Percentiles rank a stretch among this genome's conserved stretches.
phyloP scores from a whole-genome alignment of 2,113 vertebrate genomes.

The Etheostoma spectabile region DNA sequence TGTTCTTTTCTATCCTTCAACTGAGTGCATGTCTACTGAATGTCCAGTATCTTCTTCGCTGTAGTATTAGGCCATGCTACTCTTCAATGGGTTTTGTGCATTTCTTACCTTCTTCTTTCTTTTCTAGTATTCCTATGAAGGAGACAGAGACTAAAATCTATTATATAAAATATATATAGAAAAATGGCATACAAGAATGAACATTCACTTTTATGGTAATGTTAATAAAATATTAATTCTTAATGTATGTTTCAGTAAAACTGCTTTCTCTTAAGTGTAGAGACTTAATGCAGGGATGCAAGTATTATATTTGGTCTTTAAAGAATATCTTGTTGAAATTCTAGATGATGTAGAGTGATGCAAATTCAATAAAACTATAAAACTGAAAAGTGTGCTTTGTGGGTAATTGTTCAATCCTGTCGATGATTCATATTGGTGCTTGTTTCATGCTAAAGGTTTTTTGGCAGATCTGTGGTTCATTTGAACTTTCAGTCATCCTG shows the following conservation, averaged over 20 bases:
- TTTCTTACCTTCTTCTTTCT: slow-evolving; percentile 82
- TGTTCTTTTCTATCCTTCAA: slow-evolving; percentile 78
- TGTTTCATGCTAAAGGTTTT: not conserved
- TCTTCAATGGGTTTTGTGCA: slow-evolving; percentile 84
- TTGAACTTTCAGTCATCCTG: not conserved
- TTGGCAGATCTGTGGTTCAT: not conserved
- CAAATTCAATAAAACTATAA: slow-evolving; percentile 82
- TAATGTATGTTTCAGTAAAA: slow-evolving; percentile 87
- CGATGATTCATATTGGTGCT: fast-evolving
- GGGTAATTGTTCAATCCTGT: slow-evolving; percentile 18
- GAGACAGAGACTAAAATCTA: slow-evolving; percentile 73
- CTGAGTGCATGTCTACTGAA: slow-evolving; percentile 88
- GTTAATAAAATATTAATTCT: slow-evolving; percentile 85
- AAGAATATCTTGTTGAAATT: slow-evolving; percentile 84
- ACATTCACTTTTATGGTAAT: slow-evolving; percentile 84
- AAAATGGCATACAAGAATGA: slow-evolving; percentile 79
- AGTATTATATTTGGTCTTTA: slow-evolving; percentile 85
- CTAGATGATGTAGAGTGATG: slow-evolving; percentile 87
- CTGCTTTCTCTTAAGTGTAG: slow-evolving; percentile 83
- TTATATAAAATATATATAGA: slow-evolving; percentile 69
- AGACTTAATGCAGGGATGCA: slow-evolving; percentile 85
- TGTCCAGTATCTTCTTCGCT: slow-evolving; percentile 84
- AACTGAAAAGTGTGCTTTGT: slow-evolving; percentile 48
- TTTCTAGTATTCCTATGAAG: slow-evolving; percentile 83
- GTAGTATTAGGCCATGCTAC: slow-evolving; percentile 87